Evolutionary conservation across 1,140 invertebrate genomes (phyloP).

Genomic region (Bombus sylvicola): DNA sequence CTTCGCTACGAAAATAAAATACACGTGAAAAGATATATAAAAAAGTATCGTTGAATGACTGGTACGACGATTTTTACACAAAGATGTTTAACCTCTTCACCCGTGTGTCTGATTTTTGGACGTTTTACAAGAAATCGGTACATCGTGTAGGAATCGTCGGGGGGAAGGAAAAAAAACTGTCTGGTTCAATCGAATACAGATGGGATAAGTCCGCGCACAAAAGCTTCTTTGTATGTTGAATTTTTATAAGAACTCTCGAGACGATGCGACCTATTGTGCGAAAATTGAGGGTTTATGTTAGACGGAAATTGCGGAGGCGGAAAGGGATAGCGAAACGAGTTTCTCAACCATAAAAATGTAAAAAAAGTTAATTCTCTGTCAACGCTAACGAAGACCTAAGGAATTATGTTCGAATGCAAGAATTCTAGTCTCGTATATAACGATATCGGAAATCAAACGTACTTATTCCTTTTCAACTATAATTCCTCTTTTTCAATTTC

Average conservation of each 20-base stretch:
- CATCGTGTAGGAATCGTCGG: constrained; percentile 14
- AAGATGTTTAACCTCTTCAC: constrained; percentile 62
- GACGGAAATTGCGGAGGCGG: constrained; percentile 71
- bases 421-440: neutral
- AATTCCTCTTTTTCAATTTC: neutral
- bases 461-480: neutral
- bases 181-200: constrained; percentile 72
- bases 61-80: constrained; percentile 47
- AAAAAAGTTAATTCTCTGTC: constrained; percentile 71
- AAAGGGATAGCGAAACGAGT: constrained; percentile 77
- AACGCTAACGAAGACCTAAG: neutral
- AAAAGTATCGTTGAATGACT: constrained; percentile 45
- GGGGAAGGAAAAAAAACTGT: constrained; percentile 70
- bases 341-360: constrained; percentile 72
- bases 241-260: constrained; percentile 78
- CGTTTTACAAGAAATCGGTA: constrained; percentile 70
- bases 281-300: constrained; percentile 76
- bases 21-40: neutral
- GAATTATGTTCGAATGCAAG: neutral
- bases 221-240: constrained; percentile 73
- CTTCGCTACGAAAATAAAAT: neutral
- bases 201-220: constrained; percentile 76
- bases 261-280: constrained; percentile 73
- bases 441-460: neutral
- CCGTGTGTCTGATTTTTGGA: constrained; percentile 60